A percentile compares a stretch with the other conserved stretches of the same genome.
These are phyloP conservation scores for Trissoscelio sp. DNA, from an alignment of 2,888 invertebrate genomes.

Conservation along the genomic window DNA sequence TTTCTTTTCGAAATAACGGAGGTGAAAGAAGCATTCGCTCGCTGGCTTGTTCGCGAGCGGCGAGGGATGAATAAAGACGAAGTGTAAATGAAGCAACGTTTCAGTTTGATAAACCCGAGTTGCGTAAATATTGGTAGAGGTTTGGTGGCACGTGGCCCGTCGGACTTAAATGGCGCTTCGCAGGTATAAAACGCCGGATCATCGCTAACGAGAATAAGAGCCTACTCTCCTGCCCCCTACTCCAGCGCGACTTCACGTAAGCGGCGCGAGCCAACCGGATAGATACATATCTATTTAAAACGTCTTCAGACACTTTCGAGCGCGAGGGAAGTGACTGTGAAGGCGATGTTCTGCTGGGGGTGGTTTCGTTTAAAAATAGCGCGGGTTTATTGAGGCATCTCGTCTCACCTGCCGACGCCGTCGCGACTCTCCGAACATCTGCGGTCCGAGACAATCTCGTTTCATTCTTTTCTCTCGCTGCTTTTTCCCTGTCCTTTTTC, in stretches of 20 bases:
- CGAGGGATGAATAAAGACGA: conserved; percentile 44
- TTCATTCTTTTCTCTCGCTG: conserved; percentile 32
- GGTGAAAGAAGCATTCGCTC: not conserved
- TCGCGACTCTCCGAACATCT: conserved; percentile 70
- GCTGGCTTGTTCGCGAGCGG: not conserved
- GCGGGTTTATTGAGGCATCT: conserved; percentile 80
- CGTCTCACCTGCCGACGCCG: conserved; percentile 78
- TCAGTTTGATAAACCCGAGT: conserved; percentile 65
- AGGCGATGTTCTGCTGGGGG: conserved; percentile 67
- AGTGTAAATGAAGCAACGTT: conserved; percentile 47
- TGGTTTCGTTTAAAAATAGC: conserved; percentile 76
- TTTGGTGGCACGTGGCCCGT: conserved; percentile 64
- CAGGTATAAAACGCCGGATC: conserved; percentile 66
- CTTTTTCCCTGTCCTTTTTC: conserved; percentile 2
- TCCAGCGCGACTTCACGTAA: conserved; percentile 11
- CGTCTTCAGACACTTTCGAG: conserved; percentile 67
- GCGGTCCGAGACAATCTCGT: conserved; percentile 73
- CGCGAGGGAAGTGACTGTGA: conserved; percentile 67
- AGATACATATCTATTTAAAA: conserved; percentile 71
- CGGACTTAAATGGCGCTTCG: conserved; percentile 56
- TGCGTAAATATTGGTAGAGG: conserved; percentile 69
- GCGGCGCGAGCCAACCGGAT: conserved; percentile 56
- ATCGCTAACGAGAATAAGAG: conserved; percentile 66
- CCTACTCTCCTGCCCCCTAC: conserved; percentile 6
- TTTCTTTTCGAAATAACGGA: conserved; percentile 38